Evolutionary conservation across 2,888 invertebrate genomes (phyloP), one percentile per base, ranked within the genome.

Genomic region (Thecophora atra): DNA sequence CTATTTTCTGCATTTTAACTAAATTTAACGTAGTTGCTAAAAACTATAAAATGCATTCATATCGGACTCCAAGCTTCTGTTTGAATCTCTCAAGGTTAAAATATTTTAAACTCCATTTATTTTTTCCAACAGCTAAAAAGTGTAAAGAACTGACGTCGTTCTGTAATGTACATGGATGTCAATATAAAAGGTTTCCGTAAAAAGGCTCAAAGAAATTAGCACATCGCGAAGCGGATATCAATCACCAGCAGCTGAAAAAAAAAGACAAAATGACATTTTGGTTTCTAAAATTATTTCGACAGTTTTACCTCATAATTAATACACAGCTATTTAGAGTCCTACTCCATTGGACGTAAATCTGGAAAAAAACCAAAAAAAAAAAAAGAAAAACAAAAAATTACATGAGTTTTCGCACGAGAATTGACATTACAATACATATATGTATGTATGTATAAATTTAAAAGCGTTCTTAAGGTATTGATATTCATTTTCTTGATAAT

Each of bases 41-140:
- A 51, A 66, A 51, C 19, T 26, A 28, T 11, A 47, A n/a, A 47
- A 47, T 47, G 15, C n/a, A 47, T 47, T 15, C 17, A 47, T 17
- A 17, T 15, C 17, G 15, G n/a, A 30, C 8, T 60, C 15, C 15
- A 60, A 28, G 26, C 13, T 24, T 17, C 15, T 26, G 60, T 63
- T 64, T 64, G 24, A 24, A 30, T 60, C 30, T 2, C 6, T 26
- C 19, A n/a, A 64, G 47, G 64, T 47, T 64, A 64, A 64, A 64
- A 64, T 64, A 47, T 47, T 64, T 64, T 5, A 64, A 64, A 64
- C 44, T 24, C 52, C 17, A 62, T 73, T 42, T 52, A 37, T 66
- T 72, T 63, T 72, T 75, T 75, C 75, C 30, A 66, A 21, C 52
- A 66, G n/a, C 13, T 42, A 42, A 19, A 47, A 21, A 15, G n/a